Base-by-base conservation (phyloP, 2,888 invertebrate genomes). In the Ichneumoninae sp. region DNA sequence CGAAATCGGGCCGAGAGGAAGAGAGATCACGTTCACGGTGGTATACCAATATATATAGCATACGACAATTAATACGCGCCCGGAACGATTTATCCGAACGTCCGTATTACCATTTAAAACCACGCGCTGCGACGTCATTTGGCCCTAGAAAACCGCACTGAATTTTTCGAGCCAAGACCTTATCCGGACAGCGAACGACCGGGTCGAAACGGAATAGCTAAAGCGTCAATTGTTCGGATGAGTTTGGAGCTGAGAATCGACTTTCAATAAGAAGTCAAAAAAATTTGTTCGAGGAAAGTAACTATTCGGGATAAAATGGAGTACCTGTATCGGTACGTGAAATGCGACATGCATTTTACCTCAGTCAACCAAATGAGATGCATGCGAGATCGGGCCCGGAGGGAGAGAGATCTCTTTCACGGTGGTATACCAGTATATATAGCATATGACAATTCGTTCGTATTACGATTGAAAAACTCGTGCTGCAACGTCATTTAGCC, bases 1-100 rank as follows among this genome's bases (percentile, higher is more conserved):
- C 89, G 87, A 87, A 89, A 89, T 89, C 85, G 57, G 81, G 78
- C 47, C 72, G 80, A 57, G 57, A 57, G 26, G 26, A 52, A 65
- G 44, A 69, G 77, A 68, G 19, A 62, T 74, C 68, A 47, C 75
- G 83, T 36, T 79, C 79, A 65, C 77, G 83, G 75, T 84, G 69
- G 69, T 84, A 70, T 68, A 84, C 75, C 60, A 71, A 44, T 68
- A 36, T 69, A 68, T 62, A 52, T 69, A 50, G 52, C 60, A 36
- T 60, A 52, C 71, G 57, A 76, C 85, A 85, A 85, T 83, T 82
- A 85, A 83, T 85, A 85, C 80, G 80, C 65, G 72, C 68, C 54
- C 22, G 22, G 69, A 85, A 74, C 78, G 68, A 82, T 47, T 83
- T 71, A 83, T 83, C 82, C 77, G 74, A 81, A 80, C 47, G 62